Evolutionary conservation across 2,888 invertebrate species (phyloP), one percentile per base, ranked within the genome.

Genomic region (Lacanobia wlatinum): DNA sequence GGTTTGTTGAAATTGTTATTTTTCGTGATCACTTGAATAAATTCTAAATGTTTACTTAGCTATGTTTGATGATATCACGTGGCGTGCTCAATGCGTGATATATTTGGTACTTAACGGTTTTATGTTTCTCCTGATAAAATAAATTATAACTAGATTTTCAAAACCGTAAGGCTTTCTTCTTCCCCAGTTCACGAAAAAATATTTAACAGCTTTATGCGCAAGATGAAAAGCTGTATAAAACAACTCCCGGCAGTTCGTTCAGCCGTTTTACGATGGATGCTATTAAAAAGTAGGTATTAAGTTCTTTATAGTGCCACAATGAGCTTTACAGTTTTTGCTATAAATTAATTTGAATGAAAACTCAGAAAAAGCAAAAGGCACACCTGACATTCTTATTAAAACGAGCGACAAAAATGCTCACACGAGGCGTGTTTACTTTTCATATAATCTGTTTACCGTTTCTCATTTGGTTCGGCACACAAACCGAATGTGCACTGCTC

Each of bases 21-120:
- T 84, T 73, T 80, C 80, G 81, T 84, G 84, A 88, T 87, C 92
- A 93, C 91, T 92, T 93, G 91, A 89, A 89, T 88, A 89, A 87
- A 92, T 88, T 84, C 86, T 68, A 76, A 79, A 76, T 84, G 71
- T 87, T 83, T 87, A 77, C 83, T 83, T 84, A 76, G 76, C 78
- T 83, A 80, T 79, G 76, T 73, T 80, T 82, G 64, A 62, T 14
- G 66, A 80, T 75, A 66, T 75, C 61, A 65, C 70, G 58, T 66
- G 59, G 72, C 53, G 55, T 66, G 70, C 55, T 73, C 67, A 66
- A 68, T 58, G 55, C 46, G 62, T 80, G 58, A 70, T 80, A 68
- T 68, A 59, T 65, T 70, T 63, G 56, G 38, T 68, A 48, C 52
- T 40, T 52, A 68, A 40, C 8, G 18, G 21, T 56, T 58, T 56